Percentiles rank a stretch among this genome's conserved stretches.
phyloP scores from a whole-genome alignment of 2,888 invertebrate species.

The Chymomyza fuscimana region DNA sequence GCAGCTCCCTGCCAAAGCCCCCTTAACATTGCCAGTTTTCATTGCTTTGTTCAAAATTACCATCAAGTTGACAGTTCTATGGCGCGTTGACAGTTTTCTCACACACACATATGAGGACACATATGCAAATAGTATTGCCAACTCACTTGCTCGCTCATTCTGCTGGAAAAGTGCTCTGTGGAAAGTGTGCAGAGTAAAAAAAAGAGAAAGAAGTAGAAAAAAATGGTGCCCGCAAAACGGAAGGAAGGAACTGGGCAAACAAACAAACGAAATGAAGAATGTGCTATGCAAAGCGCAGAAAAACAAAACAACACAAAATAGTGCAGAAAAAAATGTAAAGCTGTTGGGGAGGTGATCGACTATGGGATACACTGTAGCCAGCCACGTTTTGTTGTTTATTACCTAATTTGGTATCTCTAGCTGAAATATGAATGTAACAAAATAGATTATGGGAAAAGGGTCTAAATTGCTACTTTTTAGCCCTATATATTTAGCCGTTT shows the following conservation, averaged over 20 bases:
- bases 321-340: constrained; percentile 2
- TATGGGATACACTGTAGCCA: too few relatives aligned
- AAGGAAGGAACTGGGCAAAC: constrained; percentile 67
- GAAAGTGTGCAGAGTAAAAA: constrained; percentile 27
- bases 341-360: too few relatives aligned
- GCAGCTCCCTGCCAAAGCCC: constrained; percentile 8
- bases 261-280: constrained; percentile 65
- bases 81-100: constrained; percentile 75
- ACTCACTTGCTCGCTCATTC: constrained; percentile 60
- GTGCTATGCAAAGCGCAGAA: constrained; percentile 40
- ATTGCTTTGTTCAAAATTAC: constrained; percentile 70
- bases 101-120: constrained; percentile 44
- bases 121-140: constrained; percentile 71
- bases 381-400: too few relatives aligned
- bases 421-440: too few relatives aligned
- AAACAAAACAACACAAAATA: constrained; percentile 20
- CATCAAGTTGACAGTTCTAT: constrained; percentile 77
- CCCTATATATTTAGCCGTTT: too few relatives aligned
- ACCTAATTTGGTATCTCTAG: too few relatives aligned
- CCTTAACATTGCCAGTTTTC: constrained; percentile 59
- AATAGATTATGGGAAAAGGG: too few relatives aligned
- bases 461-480: too few relatives aligned
- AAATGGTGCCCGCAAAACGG: constrained; percentile 59
- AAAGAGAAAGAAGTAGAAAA: constrained; percentile 5
- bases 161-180: constrained; percentile 67